Evolutionary conservation across 1,140 invertebrate genomes (phyloP).

Genomic region (Neodiprion virginianus): DNA sequence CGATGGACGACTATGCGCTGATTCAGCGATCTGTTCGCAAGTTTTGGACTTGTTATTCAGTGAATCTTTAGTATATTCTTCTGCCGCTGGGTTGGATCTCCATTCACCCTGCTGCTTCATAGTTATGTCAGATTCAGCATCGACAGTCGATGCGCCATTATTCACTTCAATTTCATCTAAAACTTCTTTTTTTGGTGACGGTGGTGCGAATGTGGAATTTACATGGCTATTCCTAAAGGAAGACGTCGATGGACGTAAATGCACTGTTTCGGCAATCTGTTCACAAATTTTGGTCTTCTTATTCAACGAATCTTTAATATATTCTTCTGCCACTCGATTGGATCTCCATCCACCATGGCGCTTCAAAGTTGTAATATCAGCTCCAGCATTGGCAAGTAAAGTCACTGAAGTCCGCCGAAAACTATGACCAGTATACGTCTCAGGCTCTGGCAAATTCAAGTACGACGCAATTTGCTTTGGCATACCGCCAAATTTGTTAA

Average conservation of each 20-base stretch:
- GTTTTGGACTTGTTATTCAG: conserved; percentile 25
- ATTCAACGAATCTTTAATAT: conserved; percentile 24
- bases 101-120: conserved; percentile 34
- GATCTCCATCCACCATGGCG: conserved; percentile 34
- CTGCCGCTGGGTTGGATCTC: conserved; percentile 24
- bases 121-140: conserved; percentile 31
- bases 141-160: conserved; percentile 2
- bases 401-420: conserved; percentile 32
- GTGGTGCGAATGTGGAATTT: too few species aligned
- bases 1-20: too few species aligned
- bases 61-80: conserved; percentile 25
- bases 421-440: conserved; percentile 28
- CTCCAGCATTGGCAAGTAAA: conserved; percentile 32
- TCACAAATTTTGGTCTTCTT: conserved; percentile 27
- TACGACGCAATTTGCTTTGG: conserved; percentile 29
- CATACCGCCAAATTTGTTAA: conserved; percentile 38
- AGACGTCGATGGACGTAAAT: not conserved
- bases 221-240: not conserved
- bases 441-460: conserved; percentile 27
- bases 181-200: too few species aligned
- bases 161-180: too few species aligned
- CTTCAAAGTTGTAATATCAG: conserved; percentile 32
- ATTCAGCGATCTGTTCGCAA: conserved; percentile 20
- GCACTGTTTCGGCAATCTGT: conserved; percentile 21
- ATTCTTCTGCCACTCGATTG: conserved; percentile 23